Evolutionary conservation across 2,888 invertebrate species (phyloP), one percentile per base, ranked within the genome.

Genomic region (Rhabditoides inermis): DNA sequence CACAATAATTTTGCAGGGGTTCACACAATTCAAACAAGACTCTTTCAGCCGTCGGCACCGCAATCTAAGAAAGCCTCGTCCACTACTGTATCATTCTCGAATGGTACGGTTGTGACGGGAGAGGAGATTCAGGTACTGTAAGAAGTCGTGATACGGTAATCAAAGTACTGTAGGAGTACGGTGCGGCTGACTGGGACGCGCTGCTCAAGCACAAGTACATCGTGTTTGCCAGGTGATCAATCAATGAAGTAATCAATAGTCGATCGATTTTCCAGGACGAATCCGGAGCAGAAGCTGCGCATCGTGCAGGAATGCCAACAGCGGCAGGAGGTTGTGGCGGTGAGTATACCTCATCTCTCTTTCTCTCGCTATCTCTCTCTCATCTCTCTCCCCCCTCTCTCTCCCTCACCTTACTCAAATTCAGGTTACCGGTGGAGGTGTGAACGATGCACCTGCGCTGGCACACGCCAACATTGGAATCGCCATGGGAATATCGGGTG

Each of bases 401-500:
- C n/a, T n/a, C n/a, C n/a, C n/a, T n/a, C n/a, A n/a, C n/a, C n/a
- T n/a, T n/a, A n/a, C n/a, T n/a, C n/a, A n/a, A n/a, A n/a, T n/a
- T n/a, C n/a, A n/a, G 3, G 69, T 72, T 2, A 72, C 72, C 1
- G 73, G 73, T 1, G 72, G 72, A 15, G 73, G 73, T 6, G 73
- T 70, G 7, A 72, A 73, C 52, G 73, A 73, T 51, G 70, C 73
- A 2, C 70, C 73, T 4, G 73, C 71, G 0, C 53, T 74, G 22
- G 72, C 74, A 18, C 69, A 69, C 37, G 74, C 74, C 2, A 74
- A 74, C 53, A 65, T 74, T 10, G 74, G 74, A 45, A 74, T 74
- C 27, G 74, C 74, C 3, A 74, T 74, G 72, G 74, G 74, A 26
- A 36, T 65, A 5, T 61, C 63, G 25, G 70, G 70, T 46, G 49